Evolutionary conservation across 35 echinoderm and acorn worm genomes (phyloP).

Genomic region (Amphiura filiformis): DNA sequence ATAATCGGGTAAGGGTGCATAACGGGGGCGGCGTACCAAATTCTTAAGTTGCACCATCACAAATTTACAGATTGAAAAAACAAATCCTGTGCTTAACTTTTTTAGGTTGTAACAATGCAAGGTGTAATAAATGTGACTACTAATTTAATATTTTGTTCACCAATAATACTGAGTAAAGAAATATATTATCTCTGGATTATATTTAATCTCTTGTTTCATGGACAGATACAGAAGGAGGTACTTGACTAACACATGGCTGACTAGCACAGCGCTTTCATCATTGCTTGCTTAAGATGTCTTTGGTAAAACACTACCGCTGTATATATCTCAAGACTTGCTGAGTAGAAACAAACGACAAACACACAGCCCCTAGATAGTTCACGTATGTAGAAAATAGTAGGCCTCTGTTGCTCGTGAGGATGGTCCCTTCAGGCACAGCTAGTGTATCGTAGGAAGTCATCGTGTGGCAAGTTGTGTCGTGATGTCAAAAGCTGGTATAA

Average conservation of each 20-base stretch:
- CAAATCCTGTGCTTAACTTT: no score
- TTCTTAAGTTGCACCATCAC: no score
- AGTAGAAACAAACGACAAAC: neutral
- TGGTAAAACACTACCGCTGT: neutral
- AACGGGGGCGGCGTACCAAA: no score
- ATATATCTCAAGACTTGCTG: neutral
- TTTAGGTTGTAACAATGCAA: neutral
- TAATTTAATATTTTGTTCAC: neutral
- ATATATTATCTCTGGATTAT: neutral
- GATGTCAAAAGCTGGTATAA: conserved; percentile 9
- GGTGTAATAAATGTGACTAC: neutral
- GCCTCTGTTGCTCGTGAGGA: neutral
- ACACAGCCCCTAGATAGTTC: neutral
- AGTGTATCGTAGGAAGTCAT: neutral
- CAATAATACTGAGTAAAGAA: neutral
- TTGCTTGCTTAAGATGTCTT: neutral
- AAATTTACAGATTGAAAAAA: no score
- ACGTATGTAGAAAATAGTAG: neutral
- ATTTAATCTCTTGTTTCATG: neutral
- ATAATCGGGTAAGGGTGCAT: no score
- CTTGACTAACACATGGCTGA: neutral
- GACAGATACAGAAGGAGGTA: neutral
- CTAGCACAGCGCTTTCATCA: neutral
- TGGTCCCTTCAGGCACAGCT: neutral
- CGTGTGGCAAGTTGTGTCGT: conserved; percentile 6